Base-by-base conservation (phyloP, 1,140 invertebrate genomes). In the Homarus americanus region DNA sequence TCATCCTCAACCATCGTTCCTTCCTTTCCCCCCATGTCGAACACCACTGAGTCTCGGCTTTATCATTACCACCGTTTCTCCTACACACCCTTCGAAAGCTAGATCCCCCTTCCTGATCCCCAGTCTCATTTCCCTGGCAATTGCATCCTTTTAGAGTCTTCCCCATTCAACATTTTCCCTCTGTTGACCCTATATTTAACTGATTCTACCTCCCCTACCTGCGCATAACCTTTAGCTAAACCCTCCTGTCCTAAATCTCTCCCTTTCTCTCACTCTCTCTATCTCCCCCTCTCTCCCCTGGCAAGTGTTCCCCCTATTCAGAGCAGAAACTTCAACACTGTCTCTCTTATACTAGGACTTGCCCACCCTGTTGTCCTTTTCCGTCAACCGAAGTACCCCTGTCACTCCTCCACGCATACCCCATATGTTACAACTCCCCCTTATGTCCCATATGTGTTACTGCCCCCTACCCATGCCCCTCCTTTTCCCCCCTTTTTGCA, bases 311-410 rank as follows among this genome's bases (percentile, higher is more conserved):
- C n/a, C n/a, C n/a, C n/a, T n/a, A n/a, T n/a, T n/a, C n/a, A n/a
- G n/a, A n/a, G n/a, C n/a, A n/a, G n/a, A n/a, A n/a, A n/a, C n/a
- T n/a, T n/a, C n/a, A n/a, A n/a, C n/a, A n/a, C n/a, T n/a, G 44
- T 4, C 66, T 32, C 40, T 44, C 82, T 41, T 24, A 63, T 41
- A 32, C 28, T 66, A 53, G 15, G 5, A 49, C 44, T 7, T 49
- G 24, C 66, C 53, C 58, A 44, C 80, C 58, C 32, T 53, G n/a
- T 66, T 15, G 53, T 38, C 58, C 34, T 69, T 17, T 53, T 66
- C 82, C 82, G 34, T 53, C 58, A 34, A 40, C 38, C 38, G 15
- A 41, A 53, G n/a, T 80, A 20, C 78, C 78, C 78, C 20, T 32
- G 78, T n/a, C 78, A 49, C 24, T n/a, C 12, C 12, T 28, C 5